Base-by-base conservation (phyloP, 1,140 invertebrate genomes). In the Drosophila saltans region DNA sequence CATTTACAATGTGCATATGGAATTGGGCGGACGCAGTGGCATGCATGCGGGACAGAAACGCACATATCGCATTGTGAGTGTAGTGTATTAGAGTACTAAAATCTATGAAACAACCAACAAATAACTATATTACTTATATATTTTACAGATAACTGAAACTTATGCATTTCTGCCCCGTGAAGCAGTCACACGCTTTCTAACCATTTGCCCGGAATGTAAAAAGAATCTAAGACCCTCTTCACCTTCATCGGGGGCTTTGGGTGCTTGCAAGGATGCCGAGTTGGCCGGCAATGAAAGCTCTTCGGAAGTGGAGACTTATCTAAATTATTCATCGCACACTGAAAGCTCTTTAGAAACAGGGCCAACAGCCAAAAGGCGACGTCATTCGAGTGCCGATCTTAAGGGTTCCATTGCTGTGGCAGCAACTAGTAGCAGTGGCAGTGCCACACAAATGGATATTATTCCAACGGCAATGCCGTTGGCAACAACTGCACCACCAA, bases 41-140 rank as follows among this genome's bases (percentile, higher is more conserved):
- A 98, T 98, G 93, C 98, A 99, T 92, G 98, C 98, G 10, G 98
- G 98, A 41, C 98, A 99, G 91, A 99, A 99, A 91, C 94, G 97
- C 62, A 99, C 98, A 0, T 99, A 98, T 93, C 94, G 97, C 94
- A 98, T 97, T 90, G 98, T 99, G 93, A 96, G 96, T 95, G 72
- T 80, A 80, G 72, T 69, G 86, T 78, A 80, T 41, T 2, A 1
- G 3, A n/a, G 28, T n/a, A 9, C 16, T 40, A 4, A 3, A 36
- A 1, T 8, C 1, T 21, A n/a, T 24, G 5, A 36, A 1, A 40
- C 26, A 1, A n/a, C 1, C 2, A 39, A 30, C 6, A 21, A 10
- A 52, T 56, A 24, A 40, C 16, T 6, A 16, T 55, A 4, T 11
- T 2, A 61, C 6, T 0, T 11, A 43, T 43, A n/a, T 43, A 3